These are phyloP conservation scores for Amblyjoppa proteus DNA, from an alignment of 2,888 invertebrate species.

Conservation along the genomic window DNA sequence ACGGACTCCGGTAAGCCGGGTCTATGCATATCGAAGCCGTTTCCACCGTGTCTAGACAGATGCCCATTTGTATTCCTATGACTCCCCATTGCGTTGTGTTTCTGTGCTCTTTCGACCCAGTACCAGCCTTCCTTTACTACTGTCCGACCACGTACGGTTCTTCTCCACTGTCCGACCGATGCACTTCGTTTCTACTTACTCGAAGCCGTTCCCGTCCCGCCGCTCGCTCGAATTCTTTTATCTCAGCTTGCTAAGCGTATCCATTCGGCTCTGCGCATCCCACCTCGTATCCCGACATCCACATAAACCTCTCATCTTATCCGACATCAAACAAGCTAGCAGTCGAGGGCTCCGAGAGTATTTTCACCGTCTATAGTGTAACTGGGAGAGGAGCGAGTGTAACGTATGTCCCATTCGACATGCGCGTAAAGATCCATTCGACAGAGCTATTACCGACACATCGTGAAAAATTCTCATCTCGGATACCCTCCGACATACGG, in stretches of 20 bases:
- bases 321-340: conserved; percentile 2
- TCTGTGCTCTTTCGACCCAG: not conserved
- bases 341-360: conserved; percentile 19
- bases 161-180: conserved; percentile 34
- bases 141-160: conserved; percentile 23
- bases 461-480: conserved; percentile 38
- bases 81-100: no score
- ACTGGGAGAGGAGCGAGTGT: conserved; percentile 7
- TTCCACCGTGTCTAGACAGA: conserved; percentile 12
- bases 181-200: conserved; percentile 43
- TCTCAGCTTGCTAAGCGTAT: not conserved
- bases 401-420: not conserved
- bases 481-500: not conserved
- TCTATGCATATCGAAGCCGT: conserved; percentile 18
- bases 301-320: conserved; percentile 18
- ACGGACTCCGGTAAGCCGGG: conserved; percentile 3
- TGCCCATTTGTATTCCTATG: not conserved
- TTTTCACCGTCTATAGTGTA: conserved; percentile 37
- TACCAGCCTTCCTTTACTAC: not conserved
- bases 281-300: not conserved
- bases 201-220: conserved; percentile 13
- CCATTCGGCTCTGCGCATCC: not conserved
- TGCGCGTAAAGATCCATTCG: conserved; percentile 24
- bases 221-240: not conserved
- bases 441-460: conserved; percentile 34